These are phyloP conservation scores for Augochlorella aurata DNA, from an alignment of 2,888 invertebrate species.

Conservation along the genomic window DNA sequence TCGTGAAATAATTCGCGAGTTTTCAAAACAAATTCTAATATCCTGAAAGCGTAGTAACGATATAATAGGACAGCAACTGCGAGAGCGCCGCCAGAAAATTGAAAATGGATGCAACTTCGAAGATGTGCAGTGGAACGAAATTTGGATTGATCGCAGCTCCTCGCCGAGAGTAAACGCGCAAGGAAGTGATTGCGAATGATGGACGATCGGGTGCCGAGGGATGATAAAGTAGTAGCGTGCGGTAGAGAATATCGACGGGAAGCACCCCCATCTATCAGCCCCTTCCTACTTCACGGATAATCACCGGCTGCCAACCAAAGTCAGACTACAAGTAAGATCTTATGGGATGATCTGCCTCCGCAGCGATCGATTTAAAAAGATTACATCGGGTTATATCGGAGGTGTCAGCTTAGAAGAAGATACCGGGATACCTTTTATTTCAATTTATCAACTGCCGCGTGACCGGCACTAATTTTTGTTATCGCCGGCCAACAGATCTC, in stretches of 20 bases:
- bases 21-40: not conserved
- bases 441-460: not conserved
- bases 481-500: not conserved
- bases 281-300: conserved; percentile 66
- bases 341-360: conserved; percentile 59
- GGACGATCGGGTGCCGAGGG: conserved; percentile 73
- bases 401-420: not conserved
- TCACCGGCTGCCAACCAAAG: conserved; percentile 67
- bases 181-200: conserved; percentile 79
- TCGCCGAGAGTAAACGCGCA: conserved; percentile 71
- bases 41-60: not conserved
- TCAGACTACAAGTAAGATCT: conserved; percentile 69
- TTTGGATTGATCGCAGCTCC: conserved; percentile 65
- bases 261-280: conserved; percentile 74
- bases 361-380: conserved; percentile 53
- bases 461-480: not conserved
- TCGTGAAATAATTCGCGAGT: not conserved
- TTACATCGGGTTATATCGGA: conserved; percentile 23
- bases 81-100: conserved; percentile 38
- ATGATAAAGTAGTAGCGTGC: conserved; percentile 77
- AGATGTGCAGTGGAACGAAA: conserved; percentile 58
- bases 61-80: conserved; percentile 16
- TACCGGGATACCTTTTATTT: conserved; percentile 9
- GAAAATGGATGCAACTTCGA: conserved; percentile 48
- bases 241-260: conserved; percentile 75